These are phyloP conservation scores for Littorina saxatilis DNA, from an alignment of 1,140 invertebrate genomes.

Conservation along the genomic window DNA sequence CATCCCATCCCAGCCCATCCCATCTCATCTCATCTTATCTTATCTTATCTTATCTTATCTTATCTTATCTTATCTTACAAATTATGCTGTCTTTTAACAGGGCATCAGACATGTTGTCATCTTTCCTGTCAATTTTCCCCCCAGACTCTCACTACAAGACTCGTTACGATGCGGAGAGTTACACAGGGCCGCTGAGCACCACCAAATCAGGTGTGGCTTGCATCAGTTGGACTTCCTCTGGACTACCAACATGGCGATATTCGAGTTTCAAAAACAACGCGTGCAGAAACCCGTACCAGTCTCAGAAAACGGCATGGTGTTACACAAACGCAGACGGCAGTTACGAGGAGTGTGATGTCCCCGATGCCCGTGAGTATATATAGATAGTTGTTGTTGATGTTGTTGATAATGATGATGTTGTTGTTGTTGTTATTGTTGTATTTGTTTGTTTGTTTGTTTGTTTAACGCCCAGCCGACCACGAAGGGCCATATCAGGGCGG, in stretches of 20 bases:
- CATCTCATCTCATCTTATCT: slow-evolving; percentile 28
- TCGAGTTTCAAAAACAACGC: background rate
- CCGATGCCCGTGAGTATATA: background rate
- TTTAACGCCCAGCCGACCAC: no score
- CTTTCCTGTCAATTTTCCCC: no score
- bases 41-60: background rate
- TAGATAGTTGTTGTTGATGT: no score
- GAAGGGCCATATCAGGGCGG: no score
- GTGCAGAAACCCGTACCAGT: background rate
- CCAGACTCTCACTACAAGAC: background rate
- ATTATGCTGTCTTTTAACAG: no score
- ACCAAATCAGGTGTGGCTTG: background rate
- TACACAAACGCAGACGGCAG: background rate
- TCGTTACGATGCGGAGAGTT: background rate
- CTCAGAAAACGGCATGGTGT: background rate
- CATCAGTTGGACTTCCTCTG: background rate
- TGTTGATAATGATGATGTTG: no score
- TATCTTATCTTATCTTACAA: background rate
- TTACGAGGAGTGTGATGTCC: background rate
- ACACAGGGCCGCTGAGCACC: background rate
- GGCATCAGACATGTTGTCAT: no score
- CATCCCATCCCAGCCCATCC: slow-evolving; percentile 19
- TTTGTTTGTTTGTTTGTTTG: no score
- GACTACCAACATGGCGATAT: background rate
- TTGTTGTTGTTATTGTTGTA: no score